Evolutionary conservation across 1,140 invertebrate species (phyloP).

Genomic region (Solenopsis invicta): DNA sequence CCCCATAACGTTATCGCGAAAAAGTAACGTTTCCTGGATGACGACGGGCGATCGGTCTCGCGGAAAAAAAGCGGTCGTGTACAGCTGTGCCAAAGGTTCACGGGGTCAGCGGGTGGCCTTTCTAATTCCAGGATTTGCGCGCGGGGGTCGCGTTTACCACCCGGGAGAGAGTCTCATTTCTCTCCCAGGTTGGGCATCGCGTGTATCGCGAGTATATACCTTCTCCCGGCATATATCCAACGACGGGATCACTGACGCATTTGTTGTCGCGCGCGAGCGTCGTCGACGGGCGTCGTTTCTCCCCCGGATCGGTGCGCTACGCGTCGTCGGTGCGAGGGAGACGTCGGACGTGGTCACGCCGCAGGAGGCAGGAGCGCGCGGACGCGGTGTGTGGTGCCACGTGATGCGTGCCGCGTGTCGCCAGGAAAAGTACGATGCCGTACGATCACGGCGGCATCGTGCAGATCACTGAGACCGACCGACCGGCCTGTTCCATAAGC

Average conservation of each 20-base stretch:
- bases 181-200: neutral
- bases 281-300: conserved; percentile 29
- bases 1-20: neutral
- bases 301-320: neutral
- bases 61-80: neutral
- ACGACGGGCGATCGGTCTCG: neutral
- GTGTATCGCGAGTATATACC: neutral
- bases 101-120: conserved; percentile 43
- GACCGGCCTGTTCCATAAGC: conserved; percentile 46
- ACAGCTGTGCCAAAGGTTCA: conserved; percentile 29
- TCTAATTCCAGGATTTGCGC: conserved; percentile 23
- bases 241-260: conserved; percentile 52
- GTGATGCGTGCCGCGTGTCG: conserved; percentile 54
- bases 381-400: conserved; percentile 34
- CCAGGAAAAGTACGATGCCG: conserved; percentile 35
- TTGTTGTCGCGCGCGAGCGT: conserved; percentile 25
- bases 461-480: conserved; percentile 80
- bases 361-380: conserved; percentile 30
- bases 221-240: conserved; percentile 59
- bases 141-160: too few species aligned
- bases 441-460: conserved; percentile 83
- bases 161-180: neutral
- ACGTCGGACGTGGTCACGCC: conserved; percentile 13
- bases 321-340: conserved; percentile 19
- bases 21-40: neutral